Base-by-base conservation (phyloP, 2,888 invertebrate genomes). In the Apodemia duryi region DNA sequence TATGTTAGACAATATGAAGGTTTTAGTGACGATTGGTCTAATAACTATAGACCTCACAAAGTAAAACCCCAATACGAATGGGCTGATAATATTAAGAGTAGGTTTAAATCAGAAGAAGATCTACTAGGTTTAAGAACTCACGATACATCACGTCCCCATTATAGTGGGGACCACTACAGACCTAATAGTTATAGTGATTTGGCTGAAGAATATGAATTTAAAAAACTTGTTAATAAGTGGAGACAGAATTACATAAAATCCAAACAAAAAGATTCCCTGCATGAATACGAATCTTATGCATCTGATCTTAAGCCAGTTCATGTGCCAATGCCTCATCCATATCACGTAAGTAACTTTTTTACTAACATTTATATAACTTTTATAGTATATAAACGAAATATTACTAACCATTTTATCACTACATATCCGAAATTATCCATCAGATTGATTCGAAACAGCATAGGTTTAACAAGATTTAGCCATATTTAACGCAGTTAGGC, bases 81-180 rank as follows among this genome's bases (percentile, higher is more conserved):
- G 88, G 77, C 82, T 73, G 85, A 89, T 69, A 73, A 76, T 61
- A 70, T 77, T 32, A 79, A 75, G 46, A 84, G 77, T 29, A 80
- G 85, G 72, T 91, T 83, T 68, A 89, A 90, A 73, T 84, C 86
- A 1, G 91, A 91, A 76, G 91, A 91, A 74, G 91, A 91, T 77
- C 80, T 91, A 65, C 71, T 91, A 64, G 91, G 83, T 29, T 77
- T 91, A 7, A 80, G 91, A 76, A 91, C 84, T 63, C 88, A 86
- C 52, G 91, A 91, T 65, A 85, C 88, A 1, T 83, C 85, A 21
- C 86, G 85, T 66, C 83, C 88, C 10, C 80, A 85, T 2, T 85
- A 89, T 71, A 73, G 38, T 38, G 38, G 38, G 38, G 38, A 38
- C 7, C 38, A 38, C 35, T 86, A 79, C 66, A 83, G 82, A 62